These are phyloP conservation scores for Calameuta idolon DNA, from an alignment of 2,888 invertebrate genomes.

Conservation along the genomic window DNA sequence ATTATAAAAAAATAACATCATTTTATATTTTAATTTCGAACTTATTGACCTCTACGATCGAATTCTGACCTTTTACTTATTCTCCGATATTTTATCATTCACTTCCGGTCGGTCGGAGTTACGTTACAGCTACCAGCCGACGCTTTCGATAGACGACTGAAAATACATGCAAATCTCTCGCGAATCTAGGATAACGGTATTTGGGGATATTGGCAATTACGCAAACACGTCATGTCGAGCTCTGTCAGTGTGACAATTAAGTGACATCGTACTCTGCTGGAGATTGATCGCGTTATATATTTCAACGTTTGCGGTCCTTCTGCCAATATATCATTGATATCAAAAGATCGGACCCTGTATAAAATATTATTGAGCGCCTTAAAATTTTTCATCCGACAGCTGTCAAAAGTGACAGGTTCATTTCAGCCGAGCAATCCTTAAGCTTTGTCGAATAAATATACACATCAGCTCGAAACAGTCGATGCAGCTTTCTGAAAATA, in stretches of 20 bases:
- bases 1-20: neutral
- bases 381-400: neutral
- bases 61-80: neutral
- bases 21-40: neutral
- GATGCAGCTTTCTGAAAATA: too few relatives aligned
- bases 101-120: neutral
- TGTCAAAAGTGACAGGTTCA: neutral
- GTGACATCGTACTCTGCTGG: neutral
- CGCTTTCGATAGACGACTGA: neutral
- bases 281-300: neutral
- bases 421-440: neutral
- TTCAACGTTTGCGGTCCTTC: neutral
- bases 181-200: neutral
- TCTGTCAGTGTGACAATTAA: neutral
- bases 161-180: neutral
- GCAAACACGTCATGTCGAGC: neutral
- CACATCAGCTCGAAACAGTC: neutral
- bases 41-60: neutral
- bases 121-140: neutral
- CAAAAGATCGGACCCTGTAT: neutral
- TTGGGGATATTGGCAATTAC: neutral
- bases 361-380: neutral
- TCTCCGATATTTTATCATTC: neutral
- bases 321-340: neutral
- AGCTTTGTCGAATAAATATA: neutral